Evolutionary conservation across 2,113 vertebrate genomes (phyloP).

Genomic region (Cebus imitator): DNA sequence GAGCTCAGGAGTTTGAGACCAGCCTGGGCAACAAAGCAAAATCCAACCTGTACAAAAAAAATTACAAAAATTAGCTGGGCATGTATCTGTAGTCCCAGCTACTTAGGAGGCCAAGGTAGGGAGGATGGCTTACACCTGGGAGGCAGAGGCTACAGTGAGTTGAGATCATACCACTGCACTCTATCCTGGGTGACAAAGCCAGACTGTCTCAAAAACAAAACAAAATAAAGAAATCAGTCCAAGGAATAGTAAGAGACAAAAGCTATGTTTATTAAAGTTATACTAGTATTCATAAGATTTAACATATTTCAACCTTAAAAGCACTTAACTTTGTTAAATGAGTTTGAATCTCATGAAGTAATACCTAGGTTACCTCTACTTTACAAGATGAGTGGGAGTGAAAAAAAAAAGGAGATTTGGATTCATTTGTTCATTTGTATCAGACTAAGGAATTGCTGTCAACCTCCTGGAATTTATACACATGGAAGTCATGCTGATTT

Average conservation of each 20-base stretch:
- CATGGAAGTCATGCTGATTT: background rate
- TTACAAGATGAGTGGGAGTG: background rate
- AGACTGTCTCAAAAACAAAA: no score
- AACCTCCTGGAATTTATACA: constrained; percentile 24
- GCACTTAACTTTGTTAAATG: background rate
- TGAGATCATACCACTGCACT: no score
- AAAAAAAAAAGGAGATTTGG: background rate
- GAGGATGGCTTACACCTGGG: no score
- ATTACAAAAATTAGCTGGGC: no score
- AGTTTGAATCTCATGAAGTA: background rate
- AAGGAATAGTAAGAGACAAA: constrained; percentile 37
- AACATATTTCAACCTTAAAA: constrained; percentile 14
- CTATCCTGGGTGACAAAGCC: no score
- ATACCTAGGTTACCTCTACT: background rate
- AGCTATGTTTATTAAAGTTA: constrained; percentile 24
- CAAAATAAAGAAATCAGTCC: constrained; percentile 8
- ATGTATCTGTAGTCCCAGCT: no score
- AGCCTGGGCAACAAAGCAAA: no score
- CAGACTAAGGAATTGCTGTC: background rate
- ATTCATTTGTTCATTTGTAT: background rate
- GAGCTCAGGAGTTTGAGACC: no score
- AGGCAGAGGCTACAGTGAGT: no score
- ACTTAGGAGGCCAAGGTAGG: no score
- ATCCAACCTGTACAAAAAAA: no score
- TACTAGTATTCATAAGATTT: background rate